phyloP scores from a whole-genome alignment of 2,797 vertebrate genomes.

The Micrastur ruficollis region DNA sequence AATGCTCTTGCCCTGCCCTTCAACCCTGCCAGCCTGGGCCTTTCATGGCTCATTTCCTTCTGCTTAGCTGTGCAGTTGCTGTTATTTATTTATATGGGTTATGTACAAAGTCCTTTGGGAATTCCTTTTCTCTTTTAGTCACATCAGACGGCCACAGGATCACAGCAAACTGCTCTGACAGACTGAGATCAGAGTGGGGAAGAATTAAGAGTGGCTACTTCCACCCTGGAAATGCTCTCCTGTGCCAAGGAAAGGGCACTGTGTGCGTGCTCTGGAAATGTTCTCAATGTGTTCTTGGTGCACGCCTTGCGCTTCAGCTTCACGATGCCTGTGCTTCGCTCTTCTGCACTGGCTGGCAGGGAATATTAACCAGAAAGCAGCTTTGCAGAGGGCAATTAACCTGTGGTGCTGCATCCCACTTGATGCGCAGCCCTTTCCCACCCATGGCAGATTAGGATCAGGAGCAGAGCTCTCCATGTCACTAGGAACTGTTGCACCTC shows the following conservation, averaged over 20 bases:
- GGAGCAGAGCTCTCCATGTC: neutral
- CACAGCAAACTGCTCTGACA: neutral
- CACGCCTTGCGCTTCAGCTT: neutral
- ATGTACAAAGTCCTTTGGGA: conserved; percentile 23
- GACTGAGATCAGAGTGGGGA: neutral
- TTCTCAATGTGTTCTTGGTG: neutral
- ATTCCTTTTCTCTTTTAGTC: conserved; percentile 30
- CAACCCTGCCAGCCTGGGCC: conserved; percentile 41
- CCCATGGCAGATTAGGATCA: accelerated
- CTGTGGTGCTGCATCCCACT: neutral
- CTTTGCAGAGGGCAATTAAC: neutral
- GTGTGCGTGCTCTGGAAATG: neutral
- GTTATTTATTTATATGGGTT: conserved; percentile 27
- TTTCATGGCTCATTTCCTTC: conserved; percentile 47
- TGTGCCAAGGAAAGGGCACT: neutral
- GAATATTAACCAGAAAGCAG: neutral
- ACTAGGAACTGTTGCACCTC: neutral
- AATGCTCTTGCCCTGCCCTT: conserved; percentile 57
- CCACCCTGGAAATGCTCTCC: neutral
- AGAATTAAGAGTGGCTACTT: neutral
- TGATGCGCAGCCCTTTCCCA: neutral
- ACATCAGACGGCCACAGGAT: neutral
- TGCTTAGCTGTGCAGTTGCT: conserved; percentile 56
- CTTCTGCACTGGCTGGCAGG: neutral
- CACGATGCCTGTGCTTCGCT: neutral